A percentile compares a stretch with the other conserved stretches of the same genome.
phyloP scores from a whole-genome alignment of 1,140 invertebrate genomes.

The Zaprionus kolodkinae region DNA sequence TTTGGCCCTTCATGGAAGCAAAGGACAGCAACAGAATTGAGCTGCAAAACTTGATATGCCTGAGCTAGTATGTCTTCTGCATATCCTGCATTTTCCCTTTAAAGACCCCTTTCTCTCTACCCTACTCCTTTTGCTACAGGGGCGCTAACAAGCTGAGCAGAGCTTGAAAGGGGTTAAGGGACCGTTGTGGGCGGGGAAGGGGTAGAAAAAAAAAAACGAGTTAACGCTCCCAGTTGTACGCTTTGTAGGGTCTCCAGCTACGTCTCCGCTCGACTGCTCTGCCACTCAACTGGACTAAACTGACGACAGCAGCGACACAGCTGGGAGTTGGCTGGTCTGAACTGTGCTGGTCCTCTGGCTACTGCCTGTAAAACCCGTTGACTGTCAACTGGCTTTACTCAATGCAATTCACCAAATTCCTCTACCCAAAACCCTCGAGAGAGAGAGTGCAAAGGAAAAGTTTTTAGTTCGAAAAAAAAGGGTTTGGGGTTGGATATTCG shows the following conservation, averaged over 20 bases:
- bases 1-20: neutral
- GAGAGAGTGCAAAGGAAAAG: too few relatives aligned
- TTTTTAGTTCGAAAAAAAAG: neutral
- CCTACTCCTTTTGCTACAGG: neutral
- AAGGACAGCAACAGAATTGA: neutral
- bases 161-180: too few relatives aligned
- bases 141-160: neutral
- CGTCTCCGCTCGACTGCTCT: conserved; percentile 46
- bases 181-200: too few relatives aligned
- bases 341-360: conserved; percentile 5
- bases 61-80: conserved; percentile 1
- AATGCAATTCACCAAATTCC: conserved; percentile 24
- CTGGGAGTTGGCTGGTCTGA: conserved; percentile 52
- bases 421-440: too few relatives aligned
- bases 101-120: neutral
- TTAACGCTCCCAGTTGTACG: conserved; percentile 68
- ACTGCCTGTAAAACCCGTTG: conserved; percentile 20
- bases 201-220: conserved; percentile 19
- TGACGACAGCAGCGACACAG: conserved; percentile 61
- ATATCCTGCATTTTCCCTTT: neutral
- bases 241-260: conserved; percentile 43
- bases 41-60: conserved; percentile 1
- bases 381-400: conserved; percentile 45
- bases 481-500: neutral
- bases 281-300: conserved; percentile 68